These are phyloP conservation scores for Saccostrea cuccullata DNA, from an alignment of 1,140 invertebrate genomes.

Conservation along the genomic window DNA sequence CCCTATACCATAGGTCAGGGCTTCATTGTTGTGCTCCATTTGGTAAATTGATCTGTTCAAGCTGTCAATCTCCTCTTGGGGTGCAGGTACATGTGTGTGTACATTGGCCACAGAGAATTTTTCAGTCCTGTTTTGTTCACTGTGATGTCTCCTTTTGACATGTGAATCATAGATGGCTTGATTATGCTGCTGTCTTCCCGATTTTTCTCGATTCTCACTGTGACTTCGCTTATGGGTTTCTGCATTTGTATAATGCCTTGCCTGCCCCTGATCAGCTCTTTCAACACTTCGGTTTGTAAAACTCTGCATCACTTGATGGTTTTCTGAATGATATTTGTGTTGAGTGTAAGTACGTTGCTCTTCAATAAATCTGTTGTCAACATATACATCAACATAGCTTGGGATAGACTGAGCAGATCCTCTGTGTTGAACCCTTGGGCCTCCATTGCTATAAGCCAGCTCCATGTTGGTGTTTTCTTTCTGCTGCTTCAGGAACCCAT, in stretches of 20 bases:
- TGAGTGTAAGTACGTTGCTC: conserved; percentile 26
- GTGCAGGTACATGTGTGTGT: neutral
- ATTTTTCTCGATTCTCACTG: neutral
- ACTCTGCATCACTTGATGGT: neutral
- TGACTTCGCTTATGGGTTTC: conserved; percentile 10
- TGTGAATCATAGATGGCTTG: neutral
- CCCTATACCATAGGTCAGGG: neutral
- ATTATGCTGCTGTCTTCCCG: conserved; percentile 1
- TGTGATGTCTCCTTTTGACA: conserved; percentile 19
- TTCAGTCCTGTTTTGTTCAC: neutral
- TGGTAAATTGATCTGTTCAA: conserved; percentile 28
- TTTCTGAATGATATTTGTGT: neutral
- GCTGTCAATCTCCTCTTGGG: neutral
- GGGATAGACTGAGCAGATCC: conserved; percentile 57
- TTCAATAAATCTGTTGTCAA: conserved; percentile 41
- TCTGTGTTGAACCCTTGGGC: conserved; percentile 38
- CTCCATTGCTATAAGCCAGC: conserved; percentile 53
- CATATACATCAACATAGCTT: conserved; percentile 37
- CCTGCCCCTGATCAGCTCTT: neutral
- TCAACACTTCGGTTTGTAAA: neutral
- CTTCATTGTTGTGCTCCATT: conserved; percentile 30
- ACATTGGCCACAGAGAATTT: neutral
- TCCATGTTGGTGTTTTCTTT: conserved; percentile 77
- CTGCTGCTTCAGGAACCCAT: conserved; percentile 66
- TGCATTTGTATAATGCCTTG: neutral